phyloP scores from a whole-genome alignment of 2,888 invertebrate genomes.

The Drosophila subquinaria region DNA sequence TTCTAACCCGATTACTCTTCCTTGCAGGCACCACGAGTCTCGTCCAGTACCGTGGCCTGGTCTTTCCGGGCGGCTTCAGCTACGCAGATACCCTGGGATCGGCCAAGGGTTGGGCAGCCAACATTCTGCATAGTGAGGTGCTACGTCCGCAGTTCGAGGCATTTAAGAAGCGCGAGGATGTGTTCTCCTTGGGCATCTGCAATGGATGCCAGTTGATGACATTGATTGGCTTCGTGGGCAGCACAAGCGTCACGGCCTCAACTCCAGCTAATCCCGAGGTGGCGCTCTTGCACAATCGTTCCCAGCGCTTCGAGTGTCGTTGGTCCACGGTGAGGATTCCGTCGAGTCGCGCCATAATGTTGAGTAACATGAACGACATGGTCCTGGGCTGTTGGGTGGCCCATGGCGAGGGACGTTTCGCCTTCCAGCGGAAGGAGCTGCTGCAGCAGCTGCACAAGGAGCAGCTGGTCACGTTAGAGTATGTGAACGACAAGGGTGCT shows the following conservation, averaged over 20 bases:
- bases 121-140: constrained; percentile 92
- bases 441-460: constrained; percentile 86
- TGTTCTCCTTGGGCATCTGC: constrained; percentile 98
- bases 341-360: constrained; percentile 90
- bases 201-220: constrained; percentile 99
- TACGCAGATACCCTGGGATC: constrained; percentile 99
- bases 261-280: constrained; percentile 86
- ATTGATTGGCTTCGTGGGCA: constrained; percentile 95
- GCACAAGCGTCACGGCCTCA: constrained; percentile 77
- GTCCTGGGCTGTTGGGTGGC: constrained; percentile 98
- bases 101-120: constrained; percentile 99
- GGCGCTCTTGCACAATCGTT: constrained; percentile 93
- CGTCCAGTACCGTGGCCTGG: constrained; percentile 93
- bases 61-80: constrained; percentile 99
- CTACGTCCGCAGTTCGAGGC: constrained; percentile 91
- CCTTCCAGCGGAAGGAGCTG: constrained; percentile 87
- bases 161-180: constrained; percentile 91
- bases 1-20: not conserved
- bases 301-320: constrained; percentile 93
- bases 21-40: constrained; percentile 88
- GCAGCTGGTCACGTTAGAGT: constrained; percentile 91
- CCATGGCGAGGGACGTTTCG: constrained; percentile 96
- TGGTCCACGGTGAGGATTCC: constrained; percentile 92
- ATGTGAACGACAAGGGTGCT: constrained; percentile 92
- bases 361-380: constrained; percentile 94